Percentiles rank a stretch among this genome's conserved stretches.
phyloP scores from a whole-genome alignment of 2,888 invertebrate species.

The Leucophora obtusa region DNA sequence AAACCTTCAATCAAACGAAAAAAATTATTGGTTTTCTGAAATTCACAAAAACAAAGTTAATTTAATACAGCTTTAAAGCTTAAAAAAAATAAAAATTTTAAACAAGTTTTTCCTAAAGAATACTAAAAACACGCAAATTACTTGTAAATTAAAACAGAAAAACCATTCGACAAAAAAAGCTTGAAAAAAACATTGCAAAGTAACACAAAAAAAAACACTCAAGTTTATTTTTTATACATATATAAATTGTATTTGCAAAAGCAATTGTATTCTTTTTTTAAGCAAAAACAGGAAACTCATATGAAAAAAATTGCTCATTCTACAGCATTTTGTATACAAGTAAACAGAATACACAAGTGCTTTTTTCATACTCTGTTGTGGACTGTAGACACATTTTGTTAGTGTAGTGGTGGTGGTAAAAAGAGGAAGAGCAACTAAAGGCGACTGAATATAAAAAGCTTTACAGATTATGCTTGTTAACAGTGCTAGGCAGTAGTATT shows the following conservation, averaged over 20 bases:
- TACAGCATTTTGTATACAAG: background rate
- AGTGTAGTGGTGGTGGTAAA: slow-evolving; percentile 17
- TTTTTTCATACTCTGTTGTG: slow-evolving; percentile 29
- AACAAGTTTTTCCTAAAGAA: slow-evolving; percentile 54
- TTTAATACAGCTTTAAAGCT: slow-evolving; percentile 2
- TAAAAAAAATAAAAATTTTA: slow-evolving; percentile 18
- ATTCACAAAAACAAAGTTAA: background rate
- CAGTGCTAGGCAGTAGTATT: background rate
- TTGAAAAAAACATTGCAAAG: slow-evolving; percentile 8
- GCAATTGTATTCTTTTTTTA: slow-evolving; percentile 27
- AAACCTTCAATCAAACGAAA: slow-evolving; percentile 5
- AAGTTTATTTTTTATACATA: slow-evolving; percentile 3
- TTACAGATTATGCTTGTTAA: background rate
- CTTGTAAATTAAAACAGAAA: slow-evolving; percentile 24
- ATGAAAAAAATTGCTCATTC: background rate
- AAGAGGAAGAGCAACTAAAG: background rate
- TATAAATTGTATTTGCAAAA: slow-evolving; percentile 31
- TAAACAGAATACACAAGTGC: slow-evolving; percentile 42
- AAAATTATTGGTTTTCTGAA: background rate
- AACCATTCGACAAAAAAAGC: slow-evolving; percentile 2
- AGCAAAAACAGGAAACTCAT: slow-evolving; percentile 56
- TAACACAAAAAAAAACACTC: slow-evolving; percentile 8
- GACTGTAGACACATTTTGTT: slow-evolving; percentile 37
- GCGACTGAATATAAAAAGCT: background rate
- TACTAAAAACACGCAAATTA: slow-evolving; percentile 19